Percentiles rank a stretch among this genome's conserved stretches.
Evolutionary conservation across 2,113 vertebrate genomes (phyloP).

Genomic region (Gymnorhina tibicen): DNA sequence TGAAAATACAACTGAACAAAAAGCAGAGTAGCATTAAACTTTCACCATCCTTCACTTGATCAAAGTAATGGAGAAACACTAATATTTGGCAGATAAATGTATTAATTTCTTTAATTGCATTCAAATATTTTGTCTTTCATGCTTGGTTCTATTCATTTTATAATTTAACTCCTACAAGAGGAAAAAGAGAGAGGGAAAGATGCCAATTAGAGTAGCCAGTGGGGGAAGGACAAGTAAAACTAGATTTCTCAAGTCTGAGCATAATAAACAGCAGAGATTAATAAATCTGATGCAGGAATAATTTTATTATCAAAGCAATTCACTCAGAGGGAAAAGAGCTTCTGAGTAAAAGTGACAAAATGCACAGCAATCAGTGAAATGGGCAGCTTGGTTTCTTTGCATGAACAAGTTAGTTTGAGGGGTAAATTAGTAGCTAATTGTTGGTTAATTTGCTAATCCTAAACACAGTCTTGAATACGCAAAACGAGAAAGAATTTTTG

Average conservation of each 20-base stretch:
- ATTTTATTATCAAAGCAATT: slow-evolving; percentile 16
- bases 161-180: neutral
- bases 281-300: neutral
- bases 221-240: neutral
- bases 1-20: neutral
- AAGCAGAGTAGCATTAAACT: neutral
- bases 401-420: neutral
- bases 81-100: neutral
- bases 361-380: neutral
- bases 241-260: neutral
- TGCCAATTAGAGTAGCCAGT: neutral
- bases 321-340: neutral
- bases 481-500: neutral
- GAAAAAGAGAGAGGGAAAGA: neutral
- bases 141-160: neutral
- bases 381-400: neutral
- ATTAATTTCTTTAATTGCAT: neutral
- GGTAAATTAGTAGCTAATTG: neutral
- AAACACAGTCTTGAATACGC: neutral
- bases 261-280: neutral
- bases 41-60: neutral
- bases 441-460: neutral
- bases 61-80: neutral
- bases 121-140: slow-evolving; percentile 9
- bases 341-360: neutral